phyloP scores from a whole-genome alignment of 2,888 invertebrate genomes.

The Notodonta dromedarius region DNA sequence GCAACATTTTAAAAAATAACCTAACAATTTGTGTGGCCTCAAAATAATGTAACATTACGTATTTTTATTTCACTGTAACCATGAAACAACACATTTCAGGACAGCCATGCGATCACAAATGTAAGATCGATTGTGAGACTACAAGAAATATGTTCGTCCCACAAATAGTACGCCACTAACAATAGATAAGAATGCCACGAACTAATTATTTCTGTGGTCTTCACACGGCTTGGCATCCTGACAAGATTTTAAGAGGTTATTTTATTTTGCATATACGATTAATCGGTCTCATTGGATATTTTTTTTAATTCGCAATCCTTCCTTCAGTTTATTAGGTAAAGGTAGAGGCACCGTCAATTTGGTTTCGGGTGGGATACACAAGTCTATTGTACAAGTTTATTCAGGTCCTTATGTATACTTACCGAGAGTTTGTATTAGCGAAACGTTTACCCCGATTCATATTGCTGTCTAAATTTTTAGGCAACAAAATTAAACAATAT shows the following conservation, averaged over 20 bases:
- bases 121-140: conserved; percentile 13
- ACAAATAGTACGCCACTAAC: conserved; percentile 34
- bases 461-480: too few relatives aligned
- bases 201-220: conserved; percentile 44
- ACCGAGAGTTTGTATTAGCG: too few relatives aligned
- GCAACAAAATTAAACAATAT: too few relatives aligned
- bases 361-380: background rate
- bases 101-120: background rate
- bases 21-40: too few relatives aligned
- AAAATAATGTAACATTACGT: too few relatives aligned
- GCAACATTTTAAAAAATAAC: too few relatives aligned
- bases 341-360: background rate
- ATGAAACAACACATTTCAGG: too few relatives aligned
- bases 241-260: conserved; percentile 42
- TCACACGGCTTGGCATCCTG: conserved; percentile 30
- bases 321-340: conserved; percentile 10
- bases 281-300: conserved; percentile 33
- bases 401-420: too few relatives aligned
- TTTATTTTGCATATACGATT: conserved; percentile 33
- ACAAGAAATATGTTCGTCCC: conserved; percentile 16
- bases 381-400: too few relatives aligned
- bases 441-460: too few relatives aligned
- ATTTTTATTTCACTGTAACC: too few relatives aligned
- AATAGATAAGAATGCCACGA: conserved; percentile 45
- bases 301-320: conserved; percentile 18